These are phyloP conservation scores for Hyles lineata DNA, from an alignment of 2,888 invertebrate genomes.

Conservation along the genomic window DNA sequence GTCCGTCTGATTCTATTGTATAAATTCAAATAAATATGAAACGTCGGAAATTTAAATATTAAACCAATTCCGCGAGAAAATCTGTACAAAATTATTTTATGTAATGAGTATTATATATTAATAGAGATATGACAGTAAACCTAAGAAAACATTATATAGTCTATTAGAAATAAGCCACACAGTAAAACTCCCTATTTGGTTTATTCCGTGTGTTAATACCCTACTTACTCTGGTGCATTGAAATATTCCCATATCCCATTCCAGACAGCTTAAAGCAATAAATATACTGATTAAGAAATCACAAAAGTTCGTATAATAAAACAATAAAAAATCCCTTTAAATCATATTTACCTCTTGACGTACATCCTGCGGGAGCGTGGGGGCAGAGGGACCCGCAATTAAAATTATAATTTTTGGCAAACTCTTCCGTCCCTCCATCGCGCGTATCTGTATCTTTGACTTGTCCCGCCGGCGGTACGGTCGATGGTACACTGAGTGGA, in stretches of 20 bases:
- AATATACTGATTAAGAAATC: neutral
- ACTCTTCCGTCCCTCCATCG: constrained; percentile 71
- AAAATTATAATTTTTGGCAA: constrained; percentile 85
- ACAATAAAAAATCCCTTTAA: constrained; percentile 47
- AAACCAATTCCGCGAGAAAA: too few relatives aligned
- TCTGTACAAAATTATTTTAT: too few relatives aligned
- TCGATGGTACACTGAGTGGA: constrained; percentile 49
- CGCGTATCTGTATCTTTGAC: constrained; percentile 81
- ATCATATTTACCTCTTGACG: constrained; percentile 57
- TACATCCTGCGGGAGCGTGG: constrained; percentile 54
- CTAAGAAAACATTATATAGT: too few relatives aligned
- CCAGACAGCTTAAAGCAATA: neutral
- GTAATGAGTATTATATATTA: too few relatives aligned
- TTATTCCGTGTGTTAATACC: too few relatives aligned
- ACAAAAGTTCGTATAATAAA: constrained; percentile 23
- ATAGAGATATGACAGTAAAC: too few relatives aligned
- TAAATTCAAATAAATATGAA: too few relatives aligned
- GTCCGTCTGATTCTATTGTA: too few relatives aligned
- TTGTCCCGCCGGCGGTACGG: constrained; percentile 66
- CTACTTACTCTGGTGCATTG: neutral
- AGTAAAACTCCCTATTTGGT: too few relatives aligned
- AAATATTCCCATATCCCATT: neutral
- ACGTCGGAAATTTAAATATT: too few relatives aligned
- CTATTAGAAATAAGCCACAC: too few relatives aligned
- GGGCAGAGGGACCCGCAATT: constrained; percentile 69